Conservation (phyloP, 53 echinoderm and acorn worm species). For the Holothuria leucospilota region DNA sequence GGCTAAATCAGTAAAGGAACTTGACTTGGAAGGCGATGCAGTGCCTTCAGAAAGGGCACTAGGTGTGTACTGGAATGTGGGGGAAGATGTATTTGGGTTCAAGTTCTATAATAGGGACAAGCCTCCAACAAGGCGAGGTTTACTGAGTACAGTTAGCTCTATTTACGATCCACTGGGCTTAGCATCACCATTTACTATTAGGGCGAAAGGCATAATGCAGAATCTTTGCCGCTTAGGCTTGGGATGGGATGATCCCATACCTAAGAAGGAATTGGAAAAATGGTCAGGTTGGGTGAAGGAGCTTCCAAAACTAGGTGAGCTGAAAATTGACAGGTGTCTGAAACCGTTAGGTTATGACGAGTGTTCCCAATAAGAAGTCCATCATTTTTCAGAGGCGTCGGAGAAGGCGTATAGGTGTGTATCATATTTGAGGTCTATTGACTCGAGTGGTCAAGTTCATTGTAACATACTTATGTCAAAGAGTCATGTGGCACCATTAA, state of each 20-base stretch:
- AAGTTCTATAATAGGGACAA: constrained; percentile 34
- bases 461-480: constrained; percentile 61
- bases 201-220: constrained; percentile 69
- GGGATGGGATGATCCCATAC: constrained; percentile 76
- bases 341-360: constrained; percentile 54
- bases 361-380: constrained; percentile 46
- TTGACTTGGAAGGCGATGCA: constrained; percentile 50
- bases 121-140: constrained; percentile 48
- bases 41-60: constrained; percentile 65
- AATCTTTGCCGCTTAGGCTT: constrained; percentile 60
- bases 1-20: constrained; percentile 63
- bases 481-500: constrained; percentile 63
- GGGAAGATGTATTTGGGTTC: constrained; percentile 50
- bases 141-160: constrained; percentile 55
- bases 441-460: constrained; percentile 18
- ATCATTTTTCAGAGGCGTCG: constrained; percentile 74
- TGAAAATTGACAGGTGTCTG: constrained; percentile 57
- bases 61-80: constrained; percentile 71
- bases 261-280: constrained; percentile 14
- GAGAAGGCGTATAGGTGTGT: constrained; percentile 68
- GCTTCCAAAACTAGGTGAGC: constrained; percentile 42
- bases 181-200: constrained; percentile 57
- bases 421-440: constrained; percentile 50
- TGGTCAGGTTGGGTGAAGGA: constrained; percentile 69
- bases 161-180: constrained; percentile 70